Conservation (phyloP, 2,113 vertebrate species). For the Trogon melanurus region DNA sequence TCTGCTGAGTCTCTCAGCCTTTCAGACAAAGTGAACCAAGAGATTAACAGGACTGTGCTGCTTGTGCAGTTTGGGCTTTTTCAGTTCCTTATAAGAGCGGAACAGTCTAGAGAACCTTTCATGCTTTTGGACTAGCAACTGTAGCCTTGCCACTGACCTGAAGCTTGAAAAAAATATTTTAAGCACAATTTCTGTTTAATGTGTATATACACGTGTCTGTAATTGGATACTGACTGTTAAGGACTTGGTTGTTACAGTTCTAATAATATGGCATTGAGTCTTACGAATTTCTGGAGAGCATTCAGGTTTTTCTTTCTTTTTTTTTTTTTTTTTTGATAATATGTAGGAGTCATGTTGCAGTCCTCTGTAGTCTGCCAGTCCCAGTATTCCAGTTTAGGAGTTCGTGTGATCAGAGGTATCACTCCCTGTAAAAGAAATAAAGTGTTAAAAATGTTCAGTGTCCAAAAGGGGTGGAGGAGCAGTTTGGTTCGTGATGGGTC, state of each 20-base stretch:
- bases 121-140: neutral
- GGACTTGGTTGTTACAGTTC: neutral
- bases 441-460: neutral
- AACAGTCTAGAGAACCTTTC: neutral
- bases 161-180: neutral
- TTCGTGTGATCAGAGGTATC: neutral
- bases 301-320: neutral
- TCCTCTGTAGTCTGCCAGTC: neutral
- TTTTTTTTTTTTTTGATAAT: too few species aligned
- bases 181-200: neutral
- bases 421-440: neutral
- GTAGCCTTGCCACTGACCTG: accelerated
- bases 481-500: neutral
- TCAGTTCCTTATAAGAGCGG: neutral
- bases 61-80: neutral
- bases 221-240: neutral
- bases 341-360: neutral
- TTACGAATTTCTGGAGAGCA: neutral
- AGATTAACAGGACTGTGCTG: neutral
- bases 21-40: neutral
- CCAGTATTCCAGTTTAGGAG: neutral
- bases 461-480: neutral
- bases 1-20: accelerated
- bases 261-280: neutral
- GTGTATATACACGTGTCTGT: neutral